Conservation (phyloP, 1,140 invertebrate genomes). For the Zaprionus tsacasi region DNA sequence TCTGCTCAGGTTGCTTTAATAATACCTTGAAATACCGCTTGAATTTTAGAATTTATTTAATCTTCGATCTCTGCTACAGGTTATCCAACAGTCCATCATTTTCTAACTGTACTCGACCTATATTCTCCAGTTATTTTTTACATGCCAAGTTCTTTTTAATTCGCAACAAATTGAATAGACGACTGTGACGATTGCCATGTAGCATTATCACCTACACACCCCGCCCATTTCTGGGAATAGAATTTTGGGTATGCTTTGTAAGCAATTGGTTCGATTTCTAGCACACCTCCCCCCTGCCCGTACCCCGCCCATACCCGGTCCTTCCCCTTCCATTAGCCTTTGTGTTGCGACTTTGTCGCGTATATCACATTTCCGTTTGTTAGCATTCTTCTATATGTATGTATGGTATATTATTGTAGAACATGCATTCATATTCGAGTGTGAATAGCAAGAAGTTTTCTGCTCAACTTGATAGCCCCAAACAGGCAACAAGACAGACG, state of each 20-base stretch:
- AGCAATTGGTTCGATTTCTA: slow-evolving; percentile 59
- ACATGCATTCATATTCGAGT: slow-evolving; percentile 19
- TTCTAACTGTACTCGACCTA: background rate
- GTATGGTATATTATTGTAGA: slow-evolving; percentile 37
- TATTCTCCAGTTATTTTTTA: slow-evolving; percentile 10
- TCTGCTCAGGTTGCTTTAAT: no score
- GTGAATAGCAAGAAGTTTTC: slow-evolving; percentile 76
- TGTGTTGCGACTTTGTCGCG: slow-evolving; percentile 65
- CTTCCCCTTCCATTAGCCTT: slow-evolving; percentile 58
- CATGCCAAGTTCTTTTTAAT: slow-evolving; percentile 51
- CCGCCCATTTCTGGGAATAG: background rate
- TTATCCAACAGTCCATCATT: background rate
- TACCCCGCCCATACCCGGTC: background rate
- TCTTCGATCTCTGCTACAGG: background rate
- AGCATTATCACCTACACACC: slow-evolving; percentile 69
- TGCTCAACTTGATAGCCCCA: slow-evolving; percentile 78
- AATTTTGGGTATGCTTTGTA: slow-evolving; percentile 59
- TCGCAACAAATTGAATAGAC: slow-evolving; percentile 76
- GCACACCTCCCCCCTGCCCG: background rate
- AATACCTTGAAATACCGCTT: no score
- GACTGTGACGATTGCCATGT: slow-evolving; percentile 61
- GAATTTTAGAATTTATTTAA: no score
- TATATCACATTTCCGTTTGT: slow-evolving; percentile 82
- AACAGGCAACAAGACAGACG: slow-evolving; percentile 4
- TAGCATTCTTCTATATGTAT: slow-evolving; percentile 64